Conservation (phyloP, 64 coral and sea anemone species). For the Stichodactyla mertensii region DNA sequence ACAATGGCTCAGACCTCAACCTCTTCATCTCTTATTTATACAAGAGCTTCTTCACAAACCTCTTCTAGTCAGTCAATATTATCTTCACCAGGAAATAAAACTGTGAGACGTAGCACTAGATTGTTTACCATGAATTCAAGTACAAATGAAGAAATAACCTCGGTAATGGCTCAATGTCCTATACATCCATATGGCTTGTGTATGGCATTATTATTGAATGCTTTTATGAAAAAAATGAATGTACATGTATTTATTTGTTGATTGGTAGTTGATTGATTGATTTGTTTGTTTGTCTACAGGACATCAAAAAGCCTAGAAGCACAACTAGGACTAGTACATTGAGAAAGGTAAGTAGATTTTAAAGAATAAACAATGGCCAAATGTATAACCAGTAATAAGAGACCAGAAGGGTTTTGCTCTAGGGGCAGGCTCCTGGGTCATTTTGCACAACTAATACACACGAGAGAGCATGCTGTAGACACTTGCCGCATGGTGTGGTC, state of each 20-base stretch:
- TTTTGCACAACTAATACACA: too few relatives aligned
- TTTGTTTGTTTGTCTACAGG: conserved; percentile 17
- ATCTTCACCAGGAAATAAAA: conserved; percentile 21
- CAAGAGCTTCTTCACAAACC: conserved; percentile 15
- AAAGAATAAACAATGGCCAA: too few relatives aligned
- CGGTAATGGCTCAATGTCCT: background rate
- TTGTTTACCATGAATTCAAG: conserved; percentile 51
- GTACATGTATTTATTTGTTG: background rate
- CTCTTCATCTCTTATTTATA: conserved; percentile 12
- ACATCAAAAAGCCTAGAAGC: conserved; percentile 59
- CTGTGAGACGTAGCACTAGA: conserved; percentile 41
- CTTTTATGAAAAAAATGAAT: background rate
- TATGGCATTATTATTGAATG: background rate
- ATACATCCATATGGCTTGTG: background rate
- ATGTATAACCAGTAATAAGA: too few relatives aligned
- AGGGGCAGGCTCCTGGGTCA: too few relatives aligned
- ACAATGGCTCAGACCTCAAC: background rate
- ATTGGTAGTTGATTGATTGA: background rate
- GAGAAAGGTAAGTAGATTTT: conserved; percentile 17
- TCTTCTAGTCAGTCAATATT: conserved; percentile 7
- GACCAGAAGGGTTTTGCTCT: too few relatives aligned
- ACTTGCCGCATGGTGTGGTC: too few relatives aligned
- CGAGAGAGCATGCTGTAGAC: too few relatives aligned
- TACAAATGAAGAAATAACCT: conserved; percentile 14
- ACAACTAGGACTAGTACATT: conserved; percentile 42